Base-by-base conservation (phyloP, 2,113 vertebrate genomes). In the Limanda limanda region DNA sequence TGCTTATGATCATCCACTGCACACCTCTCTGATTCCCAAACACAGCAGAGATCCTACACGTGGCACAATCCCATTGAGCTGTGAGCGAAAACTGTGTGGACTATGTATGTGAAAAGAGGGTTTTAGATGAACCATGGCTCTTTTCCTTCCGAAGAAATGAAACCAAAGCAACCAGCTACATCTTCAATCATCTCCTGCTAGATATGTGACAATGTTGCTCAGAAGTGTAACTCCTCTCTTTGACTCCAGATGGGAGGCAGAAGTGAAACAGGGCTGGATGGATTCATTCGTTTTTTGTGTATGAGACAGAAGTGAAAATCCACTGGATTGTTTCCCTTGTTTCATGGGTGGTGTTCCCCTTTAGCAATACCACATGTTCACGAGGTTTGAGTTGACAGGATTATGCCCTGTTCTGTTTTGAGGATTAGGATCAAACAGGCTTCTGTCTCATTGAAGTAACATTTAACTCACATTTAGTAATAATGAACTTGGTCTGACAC, bases 371-470 rank as follows among this genome's bases (percentile, higher is more conserved):
- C 23, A 58, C 57, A 62, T 70, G 56, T 76, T 81, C 79, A 74
- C 54, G 51, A 3, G 58, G 25, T 74, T 78, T 78, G 31, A 66
- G 13, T 85, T 81, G 45, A 51, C n/a, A 68, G 82, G 82, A 88
- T 85, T 85, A 83, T 57, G 31, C 23, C 21, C 4, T 25, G 2
- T 24, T 71, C n/a, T 18, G 24, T 56, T 40, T 54, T 21, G 61
- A 51, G 76, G 85, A 86, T 84, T 84, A 87, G n/a, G 72, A 86
- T 91, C 82, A 84, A 84, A 83, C 42, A 59, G 65, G n/a, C 56
- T 71, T 68, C 58, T 79, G 62, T 80, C 80, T 67, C 64, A 57
- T 12, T 81, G 11, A 66, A 59, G 20, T 37, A 62, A 47, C 3
- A 61, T 79, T 57, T 24, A 70, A 73, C 68, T 54, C 37, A 79